These are phyloP conservation scores for Cataglyphis albicans DNA, from an alignment of 2,888 invertebrate species.

Conservation along the genomic window DNA sequence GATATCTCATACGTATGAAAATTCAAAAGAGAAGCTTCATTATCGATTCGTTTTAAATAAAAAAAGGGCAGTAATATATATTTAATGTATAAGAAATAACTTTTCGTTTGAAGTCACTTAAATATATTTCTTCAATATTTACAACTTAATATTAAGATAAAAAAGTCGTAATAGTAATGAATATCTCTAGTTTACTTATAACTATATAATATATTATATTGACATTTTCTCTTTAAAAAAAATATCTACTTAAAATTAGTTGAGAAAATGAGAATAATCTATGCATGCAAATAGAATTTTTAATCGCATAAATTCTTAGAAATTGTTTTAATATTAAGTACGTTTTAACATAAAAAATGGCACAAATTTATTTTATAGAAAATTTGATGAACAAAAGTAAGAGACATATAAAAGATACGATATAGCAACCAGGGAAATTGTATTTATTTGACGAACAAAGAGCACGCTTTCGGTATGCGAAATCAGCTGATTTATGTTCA, in stretches of 20 bases:
- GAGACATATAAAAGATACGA: neutral
- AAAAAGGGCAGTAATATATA: no score
- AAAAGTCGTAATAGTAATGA: neutral
- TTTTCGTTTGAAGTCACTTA: neutral
- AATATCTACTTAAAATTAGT: neutral
- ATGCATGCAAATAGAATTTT: neutral
- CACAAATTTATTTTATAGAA: neutral
- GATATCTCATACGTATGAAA: conserved; percentile 19
- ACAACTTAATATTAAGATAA: neutral
- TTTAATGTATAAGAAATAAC: neutral
- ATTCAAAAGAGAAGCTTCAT: conserved; percentile 6
- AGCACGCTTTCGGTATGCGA: neutral
- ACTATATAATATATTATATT: neutral
- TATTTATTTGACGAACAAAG: conserved; percentile 17
- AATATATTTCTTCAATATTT: neutral
- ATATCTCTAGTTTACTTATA: neutral
- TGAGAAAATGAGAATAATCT: neutral
- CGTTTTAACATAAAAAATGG: neutral
- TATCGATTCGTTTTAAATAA: conserved; percentile 8
- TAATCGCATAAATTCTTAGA: neutral
- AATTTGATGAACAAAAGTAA: neutral
- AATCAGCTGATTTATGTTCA: conserved; percentile 16
- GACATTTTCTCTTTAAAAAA: neutral
- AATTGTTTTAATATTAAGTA: neutral
- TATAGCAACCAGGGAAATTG: neutral